phyloP scores from a whole-genome alignment of 2,113 vertebrate species.

The Austrofundulus limnaeus region DNA sequence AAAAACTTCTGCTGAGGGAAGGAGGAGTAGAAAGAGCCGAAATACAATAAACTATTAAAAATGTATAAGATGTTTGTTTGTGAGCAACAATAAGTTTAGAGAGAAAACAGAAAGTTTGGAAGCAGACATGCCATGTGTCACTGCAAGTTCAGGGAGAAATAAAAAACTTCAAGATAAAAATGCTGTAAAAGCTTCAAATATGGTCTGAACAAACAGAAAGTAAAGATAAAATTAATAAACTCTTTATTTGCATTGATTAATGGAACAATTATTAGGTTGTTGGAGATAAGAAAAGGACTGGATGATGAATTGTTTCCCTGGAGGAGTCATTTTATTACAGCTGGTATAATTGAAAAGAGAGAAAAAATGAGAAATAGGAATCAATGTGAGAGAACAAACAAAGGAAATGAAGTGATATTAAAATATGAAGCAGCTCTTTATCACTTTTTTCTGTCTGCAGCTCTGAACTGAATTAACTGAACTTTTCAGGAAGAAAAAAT shows the following conservation, averaged over 20 bases:
- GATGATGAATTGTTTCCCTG: constrained; percentile 5
- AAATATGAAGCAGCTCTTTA: neutral
- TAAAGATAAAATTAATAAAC: constrained; percentile 19
- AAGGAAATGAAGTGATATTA: constrained; percentile 21
- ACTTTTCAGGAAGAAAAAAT: neutral
- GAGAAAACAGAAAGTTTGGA: constrained; percentile 23
- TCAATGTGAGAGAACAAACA: constrained; percentile 14
- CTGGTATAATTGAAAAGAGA: constrained; percentile 14
- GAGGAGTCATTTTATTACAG: constrained; percentile 29
- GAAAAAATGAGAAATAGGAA: constrained; percentile 2
- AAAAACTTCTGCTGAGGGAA: constrained; percentile 34
- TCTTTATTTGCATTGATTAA: constrained; percentile 22
- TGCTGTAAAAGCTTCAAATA: neutral
- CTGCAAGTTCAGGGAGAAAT: neutral
- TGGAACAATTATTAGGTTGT: constrained; percentile 10
- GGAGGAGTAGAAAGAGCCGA: constrained; percentile 18
- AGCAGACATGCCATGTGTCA: constrained; percentile 21
- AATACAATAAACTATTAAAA: constrained; percentile 56
- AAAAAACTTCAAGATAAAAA: neutral
- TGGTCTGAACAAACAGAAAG: constrained; percentile 1
- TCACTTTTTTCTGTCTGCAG: neutral
- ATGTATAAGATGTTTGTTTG: constrained; percentile 43
- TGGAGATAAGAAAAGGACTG: neutral
- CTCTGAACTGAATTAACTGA: neutral
- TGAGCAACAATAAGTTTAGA: constrained; percentile 35